Evolutionary conservation across 2,113 vertebrate genomes (phyloP), one percentile per base, ranked within the genome.

Genomic region (Castor canadensis): DNA sequence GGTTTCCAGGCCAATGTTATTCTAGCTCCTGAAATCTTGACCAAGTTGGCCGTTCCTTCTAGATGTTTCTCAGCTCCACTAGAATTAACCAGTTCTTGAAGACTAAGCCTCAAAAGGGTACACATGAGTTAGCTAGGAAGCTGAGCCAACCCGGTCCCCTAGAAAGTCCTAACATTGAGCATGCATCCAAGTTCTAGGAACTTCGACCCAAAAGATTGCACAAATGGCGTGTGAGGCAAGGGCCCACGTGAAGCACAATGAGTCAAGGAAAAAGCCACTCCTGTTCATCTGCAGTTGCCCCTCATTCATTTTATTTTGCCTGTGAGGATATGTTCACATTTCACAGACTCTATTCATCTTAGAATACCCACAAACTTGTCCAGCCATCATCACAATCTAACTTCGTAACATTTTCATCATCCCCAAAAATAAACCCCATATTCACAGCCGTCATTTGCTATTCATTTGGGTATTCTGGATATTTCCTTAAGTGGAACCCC

Each of bases 1-100:
- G 15, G 88, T 72, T 86, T 95, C 92, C 86, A 89, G 93, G 95
- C 90, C 90, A 90, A 95, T 71, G 5, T 64, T 66, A 24, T 71
- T 49, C 77, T 62, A 58, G 38, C 72, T 10, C 6, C 56, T 13
- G 5, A 67, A 32, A 43, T 85, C 88, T 30, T 91, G 93, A 93
- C 91, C 86, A 66, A 79, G 56, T 49, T 91, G 94, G 88, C 73
- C 49, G 38, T 3, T 77, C n/a, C n/a, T 87, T 62, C 91, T 69
- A 26, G 47, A 52, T 28, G 66, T 26, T 30, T 58, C 56, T 73
- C 22, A 6, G 8, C 24, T 89, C 43, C 49, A n/a, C 22, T 43
- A 45, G 71, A 75, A 84, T 54, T 28, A 80, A 69, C 30, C 73
- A 72, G n/a, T 75, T 82, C 60, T 32, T 73, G 72, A 84, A 75